phyloP scores from a whole-genome alignment of 2,113 vertebrate species.

The Vombatus ursinus region DNA sequence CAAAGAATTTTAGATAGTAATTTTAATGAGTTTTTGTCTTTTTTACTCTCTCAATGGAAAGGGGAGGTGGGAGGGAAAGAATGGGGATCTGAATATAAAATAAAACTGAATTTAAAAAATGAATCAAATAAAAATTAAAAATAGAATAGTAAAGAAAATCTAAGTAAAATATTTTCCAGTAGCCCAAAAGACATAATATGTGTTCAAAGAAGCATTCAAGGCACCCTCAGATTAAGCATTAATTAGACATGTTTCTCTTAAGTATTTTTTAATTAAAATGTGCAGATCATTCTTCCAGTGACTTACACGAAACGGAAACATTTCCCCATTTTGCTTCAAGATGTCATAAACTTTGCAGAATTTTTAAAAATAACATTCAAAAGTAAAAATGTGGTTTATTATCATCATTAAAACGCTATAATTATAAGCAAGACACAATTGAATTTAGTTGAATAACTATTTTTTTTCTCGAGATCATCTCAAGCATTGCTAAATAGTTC shows the following conservation, averaged over 20 bases:
- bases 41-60: background rate
- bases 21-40: background rate
- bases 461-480: background rate
- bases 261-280: background rate
- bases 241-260: background rate
- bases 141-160: background rate
- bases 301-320: background rate
- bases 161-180: background rate
- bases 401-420: background rate
- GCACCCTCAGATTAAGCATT: background rate
- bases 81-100: background rate
- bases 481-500: background rate
- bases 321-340: background rate
- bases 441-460: background rate
- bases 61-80: background rate
- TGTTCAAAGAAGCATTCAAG: background rate
- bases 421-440: background rate
- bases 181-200: background rate
- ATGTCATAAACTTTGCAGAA: background rate
- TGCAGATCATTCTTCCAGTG: background rate
- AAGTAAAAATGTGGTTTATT: background rate
- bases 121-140: background rate
- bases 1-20: background rate
- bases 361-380: background rate
- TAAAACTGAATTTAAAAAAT: background rate